Base-by-base conservation (phyloP, 1,140 invertebrate species). In the Drosophila lacteicornis region DNA sequence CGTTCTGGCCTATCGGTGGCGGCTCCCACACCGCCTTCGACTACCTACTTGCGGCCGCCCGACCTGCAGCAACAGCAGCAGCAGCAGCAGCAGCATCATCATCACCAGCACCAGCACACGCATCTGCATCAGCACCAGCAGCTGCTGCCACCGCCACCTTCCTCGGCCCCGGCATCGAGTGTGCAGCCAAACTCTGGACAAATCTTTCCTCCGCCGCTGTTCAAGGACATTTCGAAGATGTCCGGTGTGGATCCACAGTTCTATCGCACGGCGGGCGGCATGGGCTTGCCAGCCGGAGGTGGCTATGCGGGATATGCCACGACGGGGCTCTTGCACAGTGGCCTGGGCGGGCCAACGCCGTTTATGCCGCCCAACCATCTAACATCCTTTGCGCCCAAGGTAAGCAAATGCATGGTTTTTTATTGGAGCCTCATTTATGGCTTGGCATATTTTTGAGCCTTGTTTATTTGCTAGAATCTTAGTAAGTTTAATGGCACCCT, bases 81-180 rank as follows among this genome's bases (percentile, higher is more conserved):
- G 95, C 97, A 98, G 93, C 97, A 98, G 47, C 80, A 46, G 94
- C 97, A 96, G 92, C 97, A 42, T 12, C 97, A 98, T 93, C 96
- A 97, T 95, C 97, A 98, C 93, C 97, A 98, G 93, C 97, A 98
- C 94, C 97, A 98, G 92, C 97, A 98, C 93, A 97, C 97, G 27
- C 97, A 98, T 93, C 96, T 98, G 73, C 97, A 98, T 94, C 97
- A 97, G 94, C 97, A 97, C 83, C 96, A 84, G 94, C 96, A 47
- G 57, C n/a, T 92, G 40, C 33, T 92, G 57, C 93, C 97, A 97
- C 92, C 96, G 97, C 76, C 97, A 97, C 63, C 97, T 96, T 92
- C 97, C 95, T 46, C 80, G 22, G 94, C 97, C 96, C 92, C 97
- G 96, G 83, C 93, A 40, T 67, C 81, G 11, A 49, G 86, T 45